Base-by-base conservation (phyloP, 1,140 invertebrate species). In the Trissolcus basalis region DNA sequence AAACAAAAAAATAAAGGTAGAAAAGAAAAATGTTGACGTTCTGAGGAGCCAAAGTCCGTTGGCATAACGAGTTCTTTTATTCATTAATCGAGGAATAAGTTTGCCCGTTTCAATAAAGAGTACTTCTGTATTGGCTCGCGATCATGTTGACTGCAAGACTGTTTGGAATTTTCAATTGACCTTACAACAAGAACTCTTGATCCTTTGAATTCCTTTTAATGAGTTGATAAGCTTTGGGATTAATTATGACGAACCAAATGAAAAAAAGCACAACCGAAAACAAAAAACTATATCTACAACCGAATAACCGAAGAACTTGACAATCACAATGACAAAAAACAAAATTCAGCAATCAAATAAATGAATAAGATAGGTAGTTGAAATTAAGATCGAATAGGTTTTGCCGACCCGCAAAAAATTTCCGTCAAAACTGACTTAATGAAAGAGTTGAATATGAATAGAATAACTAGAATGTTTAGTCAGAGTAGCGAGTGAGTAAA, bases 121-220 rank as follows among this genome's bases (percentile, higher is more conserved):
- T 27, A 27, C 19, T 27, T 27, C 19, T 69, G 47, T n/a, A n/a
- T 70, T 58, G 48, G 16, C 7, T 51, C 51, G 14, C 49, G 49
- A 59, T 64, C 47, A 50, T 63, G 13, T 53, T 58, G 61, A 53
- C 69, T 53, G 19, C 19, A 27, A 1, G 43, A 16, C 41, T 64
- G 59, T 68, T 58, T 64, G 51, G 48, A 54, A 69, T 65, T 76
- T 76, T 64, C 60, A 69, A 64, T 76, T 76, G 72, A 76, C 59
- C 72, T 65, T 53, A 63, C 41, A 61, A 67, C 15, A 19, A 74
- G 60, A 67, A 50, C 55, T 73, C 19, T 27, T 27, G 51, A 61
- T 74, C 53, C 71, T 68, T 75, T 69, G 51, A 75, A 68, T 75
- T 68, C 63, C 71, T 56, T 36, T 14, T 64, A 68, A 74, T 74